phyloP scores from a whole-genome alignment of 2,113 vertebrate genomes.

The Forbesichthys agassizii region DNA sequence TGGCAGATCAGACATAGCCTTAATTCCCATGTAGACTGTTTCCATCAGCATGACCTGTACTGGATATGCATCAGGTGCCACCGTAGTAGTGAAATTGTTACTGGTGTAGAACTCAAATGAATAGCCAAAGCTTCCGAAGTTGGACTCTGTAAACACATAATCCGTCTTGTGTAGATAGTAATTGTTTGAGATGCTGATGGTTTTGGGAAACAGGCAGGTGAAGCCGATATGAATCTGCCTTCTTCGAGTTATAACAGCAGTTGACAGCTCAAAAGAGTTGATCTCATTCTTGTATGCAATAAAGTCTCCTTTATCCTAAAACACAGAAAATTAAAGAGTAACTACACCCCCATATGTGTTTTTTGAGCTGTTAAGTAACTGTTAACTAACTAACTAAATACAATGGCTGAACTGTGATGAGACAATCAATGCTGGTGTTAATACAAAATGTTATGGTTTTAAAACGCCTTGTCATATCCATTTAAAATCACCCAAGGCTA shows the following conservation, averaged over 20 bases:
- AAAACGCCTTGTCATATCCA: too few species aligned
- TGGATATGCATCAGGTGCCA: slow-evolving; percentile 58
- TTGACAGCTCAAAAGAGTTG: slow-evolving; percentile 50
- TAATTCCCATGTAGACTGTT: slow-evolving; percentile 68
- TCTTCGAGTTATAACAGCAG: slow-evolving; percentile 57
- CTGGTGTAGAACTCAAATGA: slow-evolving; percentile 66
- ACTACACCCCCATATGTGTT: too few species aligned
- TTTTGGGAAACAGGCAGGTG: slow-evolving; percentile 74
- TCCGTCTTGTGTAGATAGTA: slow-evolving; percentile 60
- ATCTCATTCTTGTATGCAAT: slow-evolving; percentile 73
- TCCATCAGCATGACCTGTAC: slow-evolving; percentile 66
- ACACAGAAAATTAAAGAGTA: not conserved
- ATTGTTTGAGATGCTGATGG: slow-evolving; percentile 53
- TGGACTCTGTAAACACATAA: slow-evolving; percentile 74
- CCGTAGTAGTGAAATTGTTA: slow-evolving; percentile 41
- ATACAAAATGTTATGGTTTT: too few species aligned
- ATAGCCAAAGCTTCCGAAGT: slow-evolving; percentile 75
- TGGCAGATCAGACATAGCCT: slow-evolving; percentile 57
- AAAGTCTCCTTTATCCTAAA: slow-evolving; percentile 68
- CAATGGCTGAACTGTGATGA: too few species aligned
- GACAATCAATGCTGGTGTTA: too few species aligned
- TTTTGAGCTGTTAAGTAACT: too few species aligned
- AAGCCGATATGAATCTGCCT: slow-evolving; percentile 58
- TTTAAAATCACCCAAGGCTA: too few species aligned
- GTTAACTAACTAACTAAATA: too few species aligned